These are phyloP conservation scores for Anser cygnoides DNA, from an alignment of 2,113 vertebrate genomes.

Conservation along the genomic window DNA sequence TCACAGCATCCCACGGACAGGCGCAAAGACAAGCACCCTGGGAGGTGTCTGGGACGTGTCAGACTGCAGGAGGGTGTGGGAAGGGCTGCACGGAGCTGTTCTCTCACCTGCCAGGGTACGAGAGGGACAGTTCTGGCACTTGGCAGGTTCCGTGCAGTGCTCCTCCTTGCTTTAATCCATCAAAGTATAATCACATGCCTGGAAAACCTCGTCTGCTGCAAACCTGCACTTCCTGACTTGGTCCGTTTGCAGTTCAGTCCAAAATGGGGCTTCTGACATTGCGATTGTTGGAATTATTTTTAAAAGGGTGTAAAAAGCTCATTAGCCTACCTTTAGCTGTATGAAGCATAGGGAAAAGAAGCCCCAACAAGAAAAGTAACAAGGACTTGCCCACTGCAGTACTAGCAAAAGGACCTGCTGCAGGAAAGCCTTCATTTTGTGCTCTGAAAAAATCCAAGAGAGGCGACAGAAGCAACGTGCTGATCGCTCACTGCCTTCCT, in stretches of 20 bases:
- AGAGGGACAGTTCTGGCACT: neutral
- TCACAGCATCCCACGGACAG: neutral
- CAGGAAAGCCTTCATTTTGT: neutral
- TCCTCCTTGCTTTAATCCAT: neutral
- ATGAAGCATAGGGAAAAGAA: neutral
- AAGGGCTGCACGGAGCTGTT: accelerated
- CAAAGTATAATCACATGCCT: accelerated
- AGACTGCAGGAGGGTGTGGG: accelerated
- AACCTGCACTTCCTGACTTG: accelerated
- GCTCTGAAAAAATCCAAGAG: neutral
- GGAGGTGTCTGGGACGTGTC: neutral
- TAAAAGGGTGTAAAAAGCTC: neutral
- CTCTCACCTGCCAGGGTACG: neutral
- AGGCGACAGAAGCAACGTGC: accelerated
- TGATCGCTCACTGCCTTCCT: neutral
- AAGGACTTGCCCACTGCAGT: neutral
- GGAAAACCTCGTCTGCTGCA: neutral
- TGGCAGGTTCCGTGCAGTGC: accelerated
- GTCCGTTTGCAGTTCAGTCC: neutral
- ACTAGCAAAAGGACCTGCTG: neutral
- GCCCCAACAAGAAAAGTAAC: neutral
- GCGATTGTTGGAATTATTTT: neutral
- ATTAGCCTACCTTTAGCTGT: neutral
- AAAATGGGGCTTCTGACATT: neutral
- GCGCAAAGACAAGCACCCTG: accelerated